Percentiles rank a stretch among this genome's conserved stretches.
Evolutionary conservation across 2,797 vertebrate genomes (phyloP).

Genomic region (Rousettus madagascariensis): DNA sequence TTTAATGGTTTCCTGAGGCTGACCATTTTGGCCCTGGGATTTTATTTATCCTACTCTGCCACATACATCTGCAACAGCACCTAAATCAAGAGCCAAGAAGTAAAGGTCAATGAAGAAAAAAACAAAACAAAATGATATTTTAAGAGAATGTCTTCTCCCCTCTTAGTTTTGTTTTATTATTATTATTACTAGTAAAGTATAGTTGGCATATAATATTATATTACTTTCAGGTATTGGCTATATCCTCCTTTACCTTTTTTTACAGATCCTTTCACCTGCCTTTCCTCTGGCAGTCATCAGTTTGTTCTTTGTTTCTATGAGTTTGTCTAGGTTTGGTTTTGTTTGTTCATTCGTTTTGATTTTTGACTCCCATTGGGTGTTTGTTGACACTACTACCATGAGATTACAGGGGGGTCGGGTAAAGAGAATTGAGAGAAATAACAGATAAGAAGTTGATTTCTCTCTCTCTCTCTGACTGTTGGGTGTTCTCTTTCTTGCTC

Average conservation of each 20-base stretch:
- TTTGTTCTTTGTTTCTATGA: background rate
- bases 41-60: background rate
- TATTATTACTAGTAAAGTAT: background rate
- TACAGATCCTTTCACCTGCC: background rate
- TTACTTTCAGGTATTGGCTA: background rate
- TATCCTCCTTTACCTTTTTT: background rate
- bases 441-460: background rate
- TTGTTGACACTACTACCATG: background rate
- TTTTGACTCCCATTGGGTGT: background rate
- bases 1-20: background rate
- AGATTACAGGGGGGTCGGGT: background rate
- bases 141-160: background rate
- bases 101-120: background rate
- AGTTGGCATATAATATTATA: background rate
- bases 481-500: background rate
- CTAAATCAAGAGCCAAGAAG: background rate
- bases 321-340: background rate
- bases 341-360: background rate
- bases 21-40: background rate
- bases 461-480: background rate
- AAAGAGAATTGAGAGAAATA: background rate
- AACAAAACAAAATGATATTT: background rate
- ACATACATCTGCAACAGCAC: background rate
- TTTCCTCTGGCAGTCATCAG: background rate
- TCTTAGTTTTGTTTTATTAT: background rate